Percentiles rank a stretch among this genome's conserved stretches.
Evolutionary conservation across 2,888 invertebrate genomes (phyloP).

Genomic region (Diarsia mendica): DNA sequence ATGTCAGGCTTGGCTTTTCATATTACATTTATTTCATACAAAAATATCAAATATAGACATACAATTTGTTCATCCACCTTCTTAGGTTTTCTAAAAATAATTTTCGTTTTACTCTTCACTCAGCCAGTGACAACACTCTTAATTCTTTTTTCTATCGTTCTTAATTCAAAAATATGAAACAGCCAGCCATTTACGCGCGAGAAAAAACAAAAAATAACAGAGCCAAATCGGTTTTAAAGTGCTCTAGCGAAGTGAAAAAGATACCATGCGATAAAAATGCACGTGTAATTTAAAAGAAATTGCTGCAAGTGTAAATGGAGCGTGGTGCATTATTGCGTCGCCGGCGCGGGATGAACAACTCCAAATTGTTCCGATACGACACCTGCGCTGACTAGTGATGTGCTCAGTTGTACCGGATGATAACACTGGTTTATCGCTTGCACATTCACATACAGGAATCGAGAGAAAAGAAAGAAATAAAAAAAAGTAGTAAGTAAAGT

Average conservation of each 20-base stretch:
- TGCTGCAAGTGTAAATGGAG: slow-evolving; percentile 82
- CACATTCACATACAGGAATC: background rate
- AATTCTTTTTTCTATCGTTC: slow-evolving; percentile 7
- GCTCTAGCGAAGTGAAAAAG: slow-evolving; percentile 72
- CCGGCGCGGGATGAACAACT: slow-evolving; percentile 64
- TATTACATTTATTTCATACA: background rate
- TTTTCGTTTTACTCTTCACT: background rate
- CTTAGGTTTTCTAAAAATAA: too few species aligned
- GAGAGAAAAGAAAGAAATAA: too few species aligned
- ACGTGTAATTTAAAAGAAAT: slow-evolving; percentile 81
- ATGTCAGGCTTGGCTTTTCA: too few species aligned
- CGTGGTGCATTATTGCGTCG: slow-evolving; percentile 73
- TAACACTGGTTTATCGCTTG: slow-evolving; percentile 1
- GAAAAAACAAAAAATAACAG: slow-evolving; percentile 41
- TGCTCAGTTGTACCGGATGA: slow-evolving; percentile 12
- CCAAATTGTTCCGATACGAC: slow-evolving; percentile 80
- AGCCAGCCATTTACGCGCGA: background rate
- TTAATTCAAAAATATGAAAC: slow-evolving; percentile 36
- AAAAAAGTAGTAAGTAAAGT: too few species aligned
- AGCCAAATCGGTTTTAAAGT: slow-evolving; percentile 73
- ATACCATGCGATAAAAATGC: slow-evolving; percentile 74
- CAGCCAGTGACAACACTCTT: background rate
- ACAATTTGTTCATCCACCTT: background rate
- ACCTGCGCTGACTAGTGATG: slow-evolving; percentile 74
- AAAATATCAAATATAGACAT: background rate